Conservation (phyloP, 2,113 vertebrate species). For the Leptobrachium leishanense region DNA sequence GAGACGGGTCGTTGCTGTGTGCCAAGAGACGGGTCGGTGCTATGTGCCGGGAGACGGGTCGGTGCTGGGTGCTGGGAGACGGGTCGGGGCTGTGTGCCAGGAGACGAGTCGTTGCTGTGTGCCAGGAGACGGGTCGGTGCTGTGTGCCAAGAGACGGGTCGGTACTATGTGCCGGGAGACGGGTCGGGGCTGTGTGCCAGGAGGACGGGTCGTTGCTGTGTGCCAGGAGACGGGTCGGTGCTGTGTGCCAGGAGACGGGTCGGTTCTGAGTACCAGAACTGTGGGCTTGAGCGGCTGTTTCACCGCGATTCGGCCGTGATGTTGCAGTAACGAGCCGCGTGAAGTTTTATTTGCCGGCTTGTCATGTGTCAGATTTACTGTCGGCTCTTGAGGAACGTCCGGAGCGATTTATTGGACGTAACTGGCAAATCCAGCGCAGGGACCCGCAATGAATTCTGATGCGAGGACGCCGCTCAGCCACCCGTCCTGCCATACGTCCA, state of each 20-base stretch:
- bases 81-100: no score
- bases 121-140: no score
- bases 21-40: not conserved
- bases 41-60: no score
- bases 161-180: no score
- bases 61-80: no score
- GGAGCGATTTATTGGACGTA: constrained; percentile 60
- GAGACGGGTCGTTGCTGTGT: not conserved
- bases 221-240: constrained; percentile 27
- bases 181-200: no score
- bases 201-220: no score
- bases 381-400: constrained; percentile 54
- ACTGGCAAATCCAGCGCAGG: constrained; percentile 64
- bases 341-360: constrained; percentile 52
- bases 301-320: not conserved
- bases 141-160: no score
- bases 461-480: constrained; percentile 46
- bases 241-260: constrained; percentile 11
- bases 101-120: no score
- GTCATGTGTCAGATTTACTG: constrained; percentile 53
- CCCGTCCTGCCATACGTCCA: constrained; percentile 49
- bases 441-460: constrained; percentile 65
- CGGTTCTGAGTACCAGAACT: constrained; percentile 25
- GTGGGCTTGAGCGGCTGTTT: not conserved
- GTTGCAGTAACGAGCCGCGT: constrained; percentile 51